Evolutionary conservation across 2,113 vertebrate species (phyloP).

Genomic region (Tauraco erythrolophus): DNA sequence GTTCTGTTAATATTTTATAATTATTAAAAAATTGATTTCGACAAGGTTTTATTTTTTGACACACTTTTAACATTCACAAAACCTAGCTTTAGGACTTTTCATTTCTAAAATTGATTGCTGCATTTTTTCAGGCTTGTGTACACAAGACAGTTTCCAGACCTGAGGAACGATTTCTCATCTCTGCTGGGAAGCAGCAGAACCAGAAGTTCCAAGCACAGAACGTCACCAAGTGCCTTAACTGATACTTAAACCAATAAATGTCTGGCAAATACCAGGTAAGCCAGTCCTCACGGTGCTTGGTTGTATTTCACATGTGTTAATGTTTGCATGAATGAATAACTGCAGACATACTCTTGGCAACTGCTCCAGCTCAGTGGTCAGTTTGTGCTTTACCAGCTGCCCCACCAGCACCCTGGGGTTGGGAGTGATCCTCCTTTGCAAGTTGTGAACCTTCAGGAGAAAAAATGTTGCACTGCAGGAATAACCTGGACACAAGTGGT

Average conservation of each 20-base stretch:
- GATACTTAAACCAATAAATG: neutral
- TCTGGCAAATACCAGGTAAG: neutral
- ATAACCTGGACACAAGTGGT: neutral
- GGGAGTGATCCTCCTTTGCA: neutral
- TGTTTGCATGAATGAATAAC: neutral
- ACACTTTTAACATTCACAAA: neutral
- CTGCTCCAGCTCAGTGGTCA: no score
- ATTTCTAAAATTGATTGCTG: neutral
- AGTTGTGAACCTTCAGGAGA: neutral
- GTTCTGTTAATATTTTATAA: neutral
- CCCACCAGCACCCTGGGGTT: rapidly evolving
- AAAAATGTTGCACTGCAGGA: neutral
- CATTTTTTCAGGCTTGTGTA: neutral
- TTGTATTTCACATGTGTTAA: rapidly evolving
- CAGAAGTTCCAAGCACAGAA: neutral
- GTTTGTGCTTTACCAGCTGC: no score
- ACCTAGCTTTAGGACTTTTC: neutral
- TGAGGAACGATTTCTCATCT: neutral
- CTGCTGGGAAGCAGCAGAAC: neutral
- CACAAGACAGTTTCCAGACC: neutral
- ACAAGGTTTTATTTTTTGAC: neutral
- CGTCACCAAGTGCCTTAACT: neutral
- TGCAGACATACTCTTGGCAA: neutral
- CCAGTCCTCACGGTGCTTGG: neutral
- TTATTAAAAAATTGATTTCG: neutral